These are phyloP conservation scores for Synergus umbraculus DNA, from an alignment of 2,888 invertebrate genomes.

Conservation along the genomic window DNA sequence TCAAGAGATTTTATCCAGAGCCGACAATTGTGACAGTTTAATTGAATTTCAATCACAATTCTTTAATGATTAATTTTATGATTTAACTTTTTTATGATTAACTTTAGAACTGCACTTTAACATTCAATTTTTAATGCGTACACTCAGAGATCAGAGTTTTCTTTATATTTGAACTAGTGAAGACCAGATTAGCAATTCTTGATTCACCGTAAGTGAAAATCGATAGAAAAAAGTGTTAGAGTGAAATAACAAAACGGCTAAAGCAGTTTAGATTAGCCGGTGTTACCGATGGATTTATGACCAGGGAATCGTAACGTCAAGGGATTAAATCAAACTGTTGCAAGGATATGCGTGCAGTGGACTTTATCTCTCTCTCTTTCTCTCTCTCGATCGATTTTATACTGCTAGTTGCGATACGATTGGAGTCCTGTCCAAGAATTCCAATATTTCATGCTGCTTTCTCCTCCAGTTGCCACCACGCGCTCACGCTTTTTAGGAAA, in stretches of 20 bases:
- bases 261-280: slow-evolving; percentile 48
- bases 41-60: too few species aligned
- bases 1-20: too few species aligned
- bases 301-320: slow-evolving; percentile 41
- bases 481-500: slow-evolving; percentile 54
- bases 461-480: slow-evolving; percentile 45
- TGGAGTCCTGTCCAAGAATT: slow-evolving; percentile 55
- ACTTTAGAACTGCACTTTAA: too few species aligned
- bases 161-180: neutral
- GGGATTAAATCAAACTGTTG: slow-evolving; percentile 36
- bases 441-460: slow-evolving; percentile 63
- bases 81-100: too few species aligned
- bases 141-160: neutral
- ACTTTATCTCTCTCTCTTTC: slow-evolving; percentile 41
- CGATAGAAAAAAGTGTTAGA: slow-evolving; percentile 18
- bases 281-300: slow-evolving; percentile 52
- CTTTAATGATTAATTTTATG: too few species aligned
- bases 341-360: slow-evolving; percentile 38
- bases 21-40: too few species aligned
- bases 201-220: slow-evolving; percentile 9
- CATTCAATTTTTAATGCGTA: too few species aligned
- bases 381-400: slow-evolving; percentile 43
- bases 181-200: neutral
- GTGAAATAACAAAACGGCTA: slow-evolving; percentile 29
- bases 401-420: slow-evolving; percentile 43